Evolutionary conservation across 2,113 vertebrate species (phyloP).

Genomic region (Sula dactylatra): DNA sequence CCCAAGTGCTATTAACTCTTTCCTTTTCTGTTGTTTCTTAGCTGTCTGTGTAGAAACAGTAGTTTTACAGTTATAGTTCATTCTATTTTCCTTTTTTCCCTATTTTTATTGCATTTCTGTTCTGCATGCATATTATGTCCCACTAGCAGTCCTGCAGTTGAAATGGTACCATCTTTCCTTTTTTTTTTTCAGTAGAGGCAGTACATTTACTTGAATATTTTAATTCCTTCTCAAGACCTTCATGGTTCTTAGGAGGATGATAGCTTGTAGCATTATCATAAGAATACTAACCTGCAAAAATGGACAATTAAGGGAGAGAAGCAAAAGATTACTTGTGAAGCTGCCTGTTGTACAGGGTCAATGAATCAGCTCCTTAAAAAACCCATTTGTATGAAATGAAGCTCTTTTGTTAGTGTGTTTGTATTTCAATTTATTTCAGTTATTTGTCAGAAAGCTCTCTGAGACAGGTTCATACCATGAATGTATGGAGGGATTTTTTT

Average conservation of each 20-base stretch:
- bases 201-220: not conserved
- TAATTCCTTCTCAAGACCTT: not conserved
- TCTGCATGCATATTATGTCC: not conserved
- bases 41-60: not conserved
- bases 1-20: not conserved
- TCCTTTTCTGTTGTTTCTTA: not conserved
- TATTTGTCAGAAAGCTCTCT: not conserved
- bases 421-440: not conserved
- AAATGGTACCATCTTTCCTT: not conserved
- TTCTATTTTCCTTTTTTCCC: not conserved
- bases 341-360: not conserved
- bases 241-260: not conserved
- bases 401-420: not conserved
- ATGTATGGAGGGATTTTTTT: not conserved
- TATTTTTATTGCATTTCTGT: not conserved
- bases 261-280: not conserved
- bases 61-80: not conserved
- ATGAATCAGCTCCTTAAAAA: not conserved
- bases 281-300: not conserved
- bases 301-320: not conserved
- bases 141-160: not conserved
- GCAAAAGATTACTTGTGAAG: not conserved
- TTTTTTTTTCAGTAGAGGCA: not conserved
- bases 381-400: not conserved
- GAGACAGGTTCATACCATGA: not conserved